Conservation (phyloP, 2,113 vertebrate species). For the Dicaeum eximium region DNA sequence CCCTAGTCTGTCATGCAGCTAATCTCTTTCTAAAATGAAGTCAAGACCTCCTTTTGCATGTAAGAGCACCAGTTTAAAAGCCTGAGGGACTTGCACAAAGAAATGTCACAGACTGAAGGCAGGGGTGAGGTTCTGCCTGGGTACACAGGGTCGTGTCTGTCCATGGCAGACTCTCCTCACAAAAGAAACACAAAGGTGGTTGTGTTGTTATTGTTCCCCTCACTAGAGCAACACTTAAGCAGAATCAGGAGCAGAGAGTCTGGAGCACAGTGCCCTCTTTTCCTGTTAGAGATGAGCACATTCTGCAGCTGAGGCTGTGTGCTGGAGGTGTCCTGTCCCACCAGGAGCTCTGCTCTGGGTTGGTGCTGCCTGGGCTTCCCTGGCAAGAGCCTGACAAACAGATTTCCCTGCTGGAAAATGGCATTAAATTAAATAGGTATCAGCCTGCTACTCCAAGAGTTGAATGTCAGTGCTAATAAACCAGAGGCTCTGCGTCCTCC, state of each 20-base stretch:
- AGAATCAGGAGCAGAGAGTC: background rate
- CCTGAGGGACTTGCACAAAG: background rate
- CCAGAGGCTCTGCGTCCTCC: background rate
- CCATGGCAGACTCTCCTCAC: background rate
- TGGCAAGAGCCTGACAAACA: background rate
- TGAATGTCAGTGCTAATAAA: constrained; percentile 58
- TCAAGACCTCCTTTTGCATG: background rate
- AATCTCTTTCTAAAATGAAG: background rate
- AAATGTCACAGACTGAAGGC: background rate
- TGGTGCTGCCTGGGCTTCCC: background rate
- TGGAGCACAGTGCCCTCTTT: background rate
- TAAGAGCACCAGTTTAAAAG: background rate
- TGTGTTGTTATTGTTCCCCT: background rate
- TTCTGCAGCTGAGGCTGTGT: background rate
- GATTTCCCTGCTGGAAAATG: background rate
- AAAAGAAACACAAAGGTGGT: background rate
- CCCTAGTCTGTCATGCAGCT: background rate
- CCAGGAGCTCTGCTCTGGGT: background rate
- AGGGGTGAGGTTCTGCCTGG: background rate
- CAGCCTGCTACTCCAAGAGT: background rate
- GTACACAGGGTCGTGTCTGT: background rate
- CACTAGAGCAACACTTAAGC: background rate
- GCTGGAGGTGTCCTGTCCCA: background rate
- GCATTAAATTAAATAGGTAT: background rate
- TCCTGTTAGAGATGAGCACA: background rate